Conservation (phyloP, 2,888 invertebrate genomes). For the Tricholauxania praeusta region DNA sequence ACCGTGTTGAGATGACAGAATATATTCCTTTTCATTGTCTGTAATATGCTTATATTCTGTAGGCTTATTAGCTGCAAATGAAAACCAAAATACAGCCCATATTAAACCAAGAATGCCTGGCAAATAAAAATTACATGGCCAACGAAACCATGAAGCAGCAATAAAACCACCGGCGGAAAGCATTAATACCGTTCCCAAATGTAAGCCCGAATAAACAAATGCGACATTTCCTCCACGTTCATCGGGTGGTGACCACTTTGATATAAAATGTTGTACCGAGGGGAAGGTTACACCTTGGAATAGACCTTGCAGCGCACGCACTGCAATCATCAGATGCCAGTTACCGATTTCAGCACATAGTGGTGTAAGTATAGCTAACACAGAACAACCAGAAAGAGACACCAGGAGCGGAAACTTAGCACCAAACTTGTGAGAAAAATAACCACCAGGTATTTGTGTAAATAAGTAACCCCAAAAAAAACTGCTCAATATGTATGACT, state of each 20-base stretch:
- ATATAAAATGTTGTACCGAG: conserved; percentile 77
- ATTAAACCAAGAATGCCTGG: conserved; percentile 71
- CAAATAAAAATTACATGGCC: conserved; percentile 77
- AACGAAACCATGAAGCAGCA: conserved; percentile 72
- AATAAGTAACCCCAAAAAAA: conserved; percentile 79
- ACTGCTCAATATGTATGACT: conserved; percentile 73
- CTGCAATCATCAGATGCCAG: conserved; percentile 73
- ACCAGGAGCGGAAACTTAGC: conserved; percentile 72
- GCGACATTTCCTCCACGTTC: conserved; percentile 74
- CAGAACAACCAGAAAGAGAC: conserved; percentile 73
- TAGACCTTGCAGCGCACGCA: conserved; percentile 81
- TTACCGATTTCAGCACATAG: conserved; percentile 74
- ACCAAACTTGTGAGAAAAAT: conserved; percentile 78
- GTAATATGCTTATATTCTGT: conserved; percentile 72
- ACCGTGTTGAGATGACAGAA: conserved; percentile 69
- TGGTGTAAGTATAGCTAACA: conserved; percentile 77
- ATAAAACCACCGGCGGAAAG: conserved; percentile 75
- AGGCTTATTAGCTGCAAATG: conserved; percentile 73
- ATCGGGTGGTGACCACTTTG: conserved; percentile 78
- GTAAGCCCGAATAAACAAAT: conserved; percentile 73
- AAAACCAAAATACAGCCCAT: conserved; percentile 71
- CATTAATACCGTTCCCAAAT: conserved; percentile 77
- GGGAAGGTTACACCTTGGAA: conserved; percentile 81
- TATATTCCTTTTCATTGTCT: conserved; percentile 71
- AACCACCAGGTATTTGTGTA: conserved; percentile 75